Conservation (phyloP, 2,797 vertebrate species). For the Myoxocephalus aenaeus region DNA sequence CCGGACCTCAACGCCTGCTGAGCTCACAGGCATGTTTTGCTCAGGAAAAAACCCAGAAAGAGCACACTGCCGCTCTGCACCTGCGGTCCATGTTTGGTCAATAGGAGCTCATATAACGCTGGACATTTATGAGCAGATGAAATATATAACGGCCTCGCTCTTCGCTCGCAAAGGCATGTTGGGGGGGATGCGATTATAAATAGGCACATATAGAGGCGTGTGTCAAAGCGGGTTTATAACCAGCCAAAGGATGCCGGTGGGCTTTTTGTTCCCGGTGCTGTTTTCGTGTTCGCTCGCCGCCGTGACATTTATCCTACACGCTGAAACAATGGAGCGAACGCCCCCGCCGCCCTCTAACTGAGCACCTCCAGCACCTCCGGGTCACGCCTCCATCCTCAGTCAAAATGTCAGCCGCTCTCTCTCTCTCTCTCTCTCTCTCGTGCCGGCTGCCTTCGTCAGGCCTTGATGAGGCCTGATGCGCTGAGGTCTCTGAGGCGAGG, state of each 20-base stretch:
- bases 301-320: conserved; percentile 69
- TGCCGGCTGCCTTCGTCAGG: conserved; percentile 2
- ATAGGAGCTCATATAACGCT: conserved; percentile 40
- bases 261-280: conserved; percentile 57
- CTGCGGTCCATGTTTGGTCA: conserved; percentile 28
- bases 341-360: conserved; percentile 1
- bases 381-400: conserved; percentile 46
- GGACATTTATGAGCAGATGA: conserved; percentile 55
- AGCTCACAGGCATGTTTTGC: conserved; percentile 18
- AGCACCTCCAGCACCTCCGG: conserved; percentile 45
- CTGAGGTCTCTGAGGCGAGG: background rate
- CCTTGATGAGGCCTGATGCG: conserved; percentile 7
- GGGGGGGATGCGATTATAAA: conserved; percentile 51
- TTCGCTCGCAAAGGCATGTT: conserved; percentile 30
- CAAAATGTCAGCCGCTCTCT: conserved; percentile 59
- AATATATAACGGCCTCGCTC: conserved; percentile 34
- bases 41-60: conserved; percentile 15
- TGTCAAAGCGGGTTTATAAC: conserved; percentile 57
- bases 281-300: conserved; percentile 33
- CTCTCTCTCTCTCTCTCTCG: background rate
- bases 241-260: conserved; percentile 34
- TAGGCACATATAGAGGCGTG: conserved; percentile 28
- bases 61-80: background rate
- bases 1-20: background rate
- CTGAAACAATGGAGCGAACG: conserved; percentile 46